Evolutionary conservation across 2,888 invertebrate species (phyloP).

Genomic region (Scaeva pyrastri): DNA sequence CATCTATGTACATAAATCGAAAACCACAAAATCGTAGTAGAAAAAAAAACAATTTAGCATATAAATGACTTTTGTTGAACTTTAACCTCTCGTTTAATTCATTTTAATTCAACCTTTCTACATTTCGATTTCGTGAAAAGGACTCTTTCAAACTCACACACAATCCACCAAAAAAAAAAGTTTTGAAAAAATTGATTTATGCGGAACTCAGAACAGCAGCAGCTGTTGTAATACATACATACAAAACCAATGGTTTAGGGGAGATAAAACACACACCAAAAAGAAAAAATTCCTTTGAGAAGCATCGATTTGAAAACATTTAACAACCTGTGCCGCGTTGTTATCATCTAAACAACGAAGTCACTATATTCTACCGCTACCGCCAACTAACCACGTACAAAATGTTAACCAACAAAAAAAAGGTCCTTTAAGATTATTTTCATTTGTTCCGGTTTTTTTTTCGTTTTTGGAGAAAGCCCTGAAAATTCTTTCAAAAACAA

Average conservation of each 20-base stretch:
- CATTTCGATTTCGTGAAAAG: neutral
- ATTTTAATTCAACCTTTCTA: neutral
- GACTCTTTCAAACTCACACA: neutral
- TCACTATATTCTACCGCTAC: too few species aligned
- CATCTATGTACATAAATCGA: neutral
- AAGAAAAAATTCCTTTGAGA: conserved; percentile 9
- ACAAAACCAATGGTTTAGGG: conserved; percentile 2
- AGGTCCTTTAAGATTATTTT: conserved; percentile 24
- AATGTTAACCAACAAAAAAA: conserved; percentile 2
- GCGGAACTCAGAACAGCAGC: neutral
- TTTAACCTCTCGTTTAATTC: neutral
- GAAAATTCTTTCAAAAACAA: conserved; percentile 17
- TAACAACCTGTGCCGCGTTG: conserved; percentile 24
- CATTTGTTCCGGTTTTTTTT: neutral
- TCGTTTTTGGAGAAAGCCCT: neutral
- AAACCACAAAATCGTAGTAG: neutral
- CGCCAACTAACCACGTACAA: conserved; percentile 26
- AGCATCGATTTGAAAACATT: conserved; percentile 43
- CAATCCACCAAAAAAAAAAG: neutral
- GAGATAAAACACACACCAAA: conserved; percentile 5
- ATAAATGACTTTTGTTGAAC: conserved; percentile 16
- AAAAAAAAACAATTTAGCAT: conserved; percentile 3
- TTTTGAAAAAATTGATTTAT: conserved; percentile 24
- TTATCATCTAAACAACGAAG: neutral
- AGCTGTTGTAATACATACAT: neutral